Evolutionary conservation across 2,888 invertebrate species (phyloP).

Genomic region (Drosophila paramelanica): DNA sequence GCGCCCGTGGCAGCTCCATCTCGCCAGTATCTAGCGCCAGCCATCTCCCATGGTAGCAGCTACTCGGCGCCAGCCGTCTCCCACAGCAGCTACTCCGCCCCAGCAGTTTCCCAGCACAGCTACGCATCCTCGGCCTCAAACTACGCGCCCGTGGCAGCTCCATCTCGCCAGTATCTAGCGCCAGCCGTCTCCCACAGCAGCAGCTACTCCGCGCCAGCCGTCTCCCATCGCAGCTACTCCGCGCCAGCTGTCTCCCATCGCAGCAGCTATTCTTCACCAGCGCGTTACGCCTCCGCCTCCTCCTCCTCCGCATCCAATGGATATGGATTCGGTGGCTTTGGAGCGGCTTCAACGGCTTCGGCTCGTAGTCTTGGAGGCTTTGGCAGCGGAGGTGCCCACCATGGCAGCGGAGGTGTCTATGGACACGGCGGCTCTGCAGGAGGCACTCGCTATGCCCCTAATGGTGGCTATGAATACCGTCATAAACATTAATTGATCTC

Average conservation of each 20-base stretch:
- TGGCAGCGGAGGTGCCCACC: slow-evolving; percentile 18
- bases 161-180: slow-evolving; percentile 18
- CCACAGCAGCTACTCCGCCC: slow-evolving; percentile 13
- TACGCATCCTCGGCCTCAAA: neutral
- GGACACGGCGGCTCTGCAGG: slow-evolving; percentile 20
- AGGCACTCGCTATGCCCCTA: slow-evolving; percentile 67
- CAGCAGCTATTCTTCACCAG: slow-evolving; percentile 26
- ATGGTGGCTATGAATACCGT: slow-evolving; percentile 74
- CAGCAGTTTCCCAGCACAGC: slow-evolving; percentile 9
- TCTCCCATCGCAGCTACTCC: slow-evolving; percentile 2
- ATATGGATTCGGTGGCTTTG: slow-evolving; percentile 24
- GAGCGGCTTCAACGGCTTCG: slow-evolving; percentile 10
- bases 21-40: slow-evolving; percentile 34
- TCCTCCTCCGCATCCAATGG: slow-evolving; percentile 11
- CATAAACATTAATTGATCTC: slow-evolving; percentile 54
- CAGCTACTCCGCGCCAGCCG: slow-evolving; percentile 12
- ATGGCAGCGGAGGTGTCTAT: slow-evolving; percentile 5
- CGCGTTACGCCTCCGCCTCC: slow-evolving; percentile 31
- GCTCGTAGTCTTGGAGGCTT: slow-evolving; percentile 28
- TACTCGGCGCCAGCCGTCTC: slow-evolving; percentile 26
- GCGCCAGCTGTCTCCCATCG: slow-evolving; percentile 6
- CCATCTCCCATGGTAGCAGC: slow-evolving; percentile 30
- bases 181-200: slow-evolving; percentile 10
- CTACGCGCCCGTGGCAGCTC: slow-evolving; percentile 12
- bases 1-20: slow-evolving; percentile 34